Percentiles rank a stretch among this genome's conserved stretches.
phyloP scores from a whole-genome alignment of 2,113 vertebrate genomes.

The Sus scrofa region DNA sequence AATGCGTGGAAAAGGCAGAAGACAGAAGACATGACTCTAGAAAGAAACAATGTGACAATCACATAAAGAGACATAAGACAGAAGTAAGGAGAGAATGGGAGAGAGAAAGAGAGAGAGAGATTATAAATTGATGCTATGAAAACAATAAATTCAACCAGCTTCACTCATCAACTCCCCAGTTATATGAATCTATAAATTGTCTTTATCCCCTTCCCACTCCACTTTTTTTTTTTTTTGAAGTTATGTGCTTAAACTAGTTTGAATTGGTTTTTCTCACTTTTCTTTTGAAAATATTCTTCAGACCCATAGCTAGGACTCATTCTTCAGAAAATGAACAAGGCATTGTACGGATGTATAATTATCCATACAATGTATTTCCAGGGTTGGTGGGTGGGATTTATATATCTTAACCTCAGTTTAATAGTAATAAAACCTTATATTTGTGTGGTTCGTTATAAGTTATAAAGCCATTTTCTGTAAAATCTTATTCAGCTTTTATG shows the following conservation, averaged over 20 bases:
- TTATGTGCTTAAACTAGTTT: neutral
- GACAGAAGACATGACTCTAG: neutral
- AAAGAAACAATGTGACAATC: neutral
- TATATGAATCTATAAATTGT: neutral
- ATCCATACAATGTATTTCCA: neutral
- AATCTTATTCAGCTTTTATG: neutral
- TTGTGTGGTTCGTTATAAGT: neutral
- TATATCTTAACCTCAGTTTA: neutral
- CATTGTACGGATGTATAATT: too few species aligned
- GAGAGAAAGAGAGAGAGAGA: neutral
- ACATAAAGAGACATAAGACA: neutral
- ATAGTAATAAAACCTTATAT: neutral
- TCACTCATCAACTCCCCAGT: neutral
- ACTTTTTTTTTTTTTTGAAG: neutral
- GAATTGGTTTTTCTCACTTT: neutral
- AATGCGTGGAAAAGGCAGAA: neutral
- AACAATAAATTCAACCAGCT: neutral
- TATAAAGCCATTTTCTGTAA: neutral
- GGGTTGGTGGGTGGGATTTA: accelerated
- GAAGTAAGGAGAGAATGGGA: too few species aligned
- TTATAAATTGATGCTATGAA: neutral
- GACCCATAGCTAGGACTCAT: accelerated
- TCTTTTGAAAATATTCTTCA: neutral
- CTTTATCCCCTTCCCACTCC: neutral
- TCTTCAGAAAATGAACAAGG: neutral